A percentile compares a stretch with the other conserved stretches of the same genome.
Evolutionary conservation across 2,113 vertebrate species (phyloP).

Genomic region (Brachyistius frenatus): DNA sequence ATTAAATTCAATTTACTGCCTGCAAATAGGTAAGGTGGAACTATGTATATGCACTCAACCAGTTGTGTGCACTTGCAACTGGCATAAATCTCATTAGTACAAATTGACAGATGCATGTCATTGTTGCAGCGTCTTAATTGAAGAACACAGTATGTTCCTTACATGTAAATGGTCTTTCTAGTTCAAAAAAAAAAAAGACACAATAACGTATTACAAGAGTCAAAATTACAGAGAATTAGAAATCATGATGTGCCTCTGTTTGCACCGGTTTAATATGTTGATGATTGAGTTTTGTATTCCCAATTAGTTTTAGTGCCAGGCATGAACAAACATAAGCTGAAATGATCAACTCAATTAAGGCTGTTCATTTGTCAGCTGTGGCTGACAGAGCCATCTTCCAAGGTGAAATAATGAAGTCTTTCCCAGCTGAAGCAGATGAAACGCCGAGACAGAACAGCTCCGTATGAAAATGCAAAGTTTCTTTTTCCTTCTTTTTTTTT

Average conservation of each 20-base stretch:
- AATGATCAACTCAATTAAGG: constrained; percentile 69
- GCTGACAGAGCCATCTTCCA: constrained; percentile 41
- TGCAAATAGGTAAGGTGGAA: too few relatives aligned
- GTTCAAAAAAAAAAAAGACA: constrained; percentile 1
- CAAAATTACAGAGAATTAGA: constrained; percentile 29
- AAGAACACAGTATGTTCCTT: constrained; percentile 3
- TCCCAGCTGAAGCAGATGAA: constrained; percentile 32
- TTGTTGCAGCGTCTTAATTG: neutral
- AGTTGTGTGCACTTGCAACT: neutral
- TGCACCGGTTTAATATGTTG: constrained; percentile 32
- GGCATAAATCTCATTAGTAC: neutral
- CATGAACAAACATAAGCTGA: constrained; percentile 53
- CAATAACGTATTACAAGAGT: constrained; percentile 8
- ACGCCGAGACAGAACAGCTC: neutral
- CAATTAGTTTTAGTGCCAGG: constrained; percentile 56
- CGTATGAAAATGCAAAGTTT: constrained; percentile 8
- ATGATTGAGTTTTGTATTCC: constrained; percentile 53
- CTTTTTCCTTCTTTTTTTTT: neutral
- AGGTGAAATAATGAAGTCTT: constrained; percentile 40
- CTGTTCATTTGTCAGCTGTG: constrained; percentile 61
- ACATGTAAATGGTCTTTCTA: neutral
- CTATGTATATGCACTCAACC: neutral
- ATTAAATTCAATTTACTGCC: too few relatives aligned
- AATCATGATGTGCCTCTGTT: constrained; percentile 21
- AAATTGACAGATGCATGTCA: neutral